phyloP scores from a whole-genome alignment of 64 coral and sea anemone species.

The Pocillopora verrucosa region DNA sequence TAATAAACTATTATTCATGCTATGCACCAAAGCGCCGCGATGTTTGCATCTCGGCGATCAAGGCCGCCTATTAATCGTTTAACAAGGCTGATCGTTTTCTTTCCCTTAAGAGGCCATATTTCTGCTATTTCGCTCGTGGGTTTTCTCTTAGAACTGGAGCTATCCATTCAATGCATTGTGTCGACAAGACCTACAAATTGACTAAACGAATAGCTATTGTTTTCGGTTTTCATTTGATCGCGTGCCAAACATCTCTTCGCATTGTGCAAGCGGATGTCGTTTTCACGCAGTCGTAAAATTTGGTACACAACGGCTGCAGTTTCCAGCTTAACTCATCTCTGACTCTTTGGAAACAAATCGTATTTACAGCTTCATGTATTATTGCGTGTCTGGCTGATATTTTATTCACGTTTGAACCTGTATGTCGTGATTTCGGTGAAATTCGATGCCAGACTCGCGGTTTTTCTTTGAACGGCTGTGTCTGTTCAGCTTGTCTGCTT shows the following conservation, averaged over 20 bases:
- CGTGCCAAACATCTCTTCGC: conserved; percentile 13
- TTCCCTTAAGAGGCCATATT: neutral
- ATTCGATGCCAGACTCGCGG: conserved; percentile 10
- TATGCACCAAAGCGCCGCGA: neutral
- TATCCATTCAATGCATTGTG: neutral
- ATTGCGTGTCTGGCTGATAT: neutral
- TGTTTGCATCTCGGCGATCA: neutral
- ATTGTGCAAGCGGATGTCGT: neutral
- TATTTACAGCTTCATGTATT: neutral
- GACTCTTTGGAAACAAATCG: neutral
- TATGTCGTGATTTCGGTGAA: conserved; percentile 22
- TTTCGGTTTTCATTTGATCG: conserved; percentile 11
- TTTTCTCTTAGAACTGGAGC: neutral
- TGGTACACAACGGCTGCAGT: neutral
- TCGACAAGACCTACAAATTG: neutral
- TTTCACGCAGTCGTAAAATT: neutral
- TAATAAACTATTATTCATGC: conserved; percentile 16
- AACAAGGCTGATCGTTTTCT: conserved; percentile 10
- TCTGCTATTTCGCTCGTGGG: neutral
- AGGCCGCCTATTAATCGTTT: neutral
- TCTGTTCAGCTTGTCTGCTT: neutral
- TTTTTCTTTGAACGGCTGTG: neutral
- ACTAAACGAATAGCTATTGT: conserved; percentile 20
- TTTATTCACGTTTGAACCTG: neutral
- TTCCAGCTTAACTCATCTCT: neutral